Percentiles rank a stretch among this genome's conserved stretches.
Evolutionary conservation across 2,113 vertebrate genomes (phyloP).

Genomic region (Elachura formosa): DNA sequence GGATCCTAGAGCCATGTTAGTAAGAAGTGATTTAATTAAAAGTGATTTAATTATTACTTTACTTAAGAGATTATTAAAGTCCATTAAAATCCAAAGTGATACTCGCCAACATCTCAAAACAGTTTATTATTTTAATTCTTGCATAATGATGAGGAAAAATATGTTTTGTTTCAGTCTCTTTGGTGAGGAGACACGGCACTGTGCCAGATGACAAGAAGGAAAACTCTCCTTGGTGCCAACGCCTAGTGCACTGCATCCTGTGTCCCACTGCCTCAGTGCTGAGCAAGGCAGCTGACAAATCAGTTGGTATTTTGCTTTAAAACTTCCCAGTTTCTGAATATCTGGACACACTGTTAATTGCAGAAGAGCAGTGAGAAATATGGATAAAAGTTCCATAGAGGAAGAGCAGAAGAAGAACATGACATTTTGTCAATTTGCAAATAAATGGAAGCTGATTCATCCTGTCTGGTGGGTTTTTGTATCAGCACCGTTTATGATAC

Average conservation of each 20-base stretch:
- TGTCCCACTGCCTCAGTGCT: not conserved
- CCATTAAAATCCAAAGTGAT: not conserved
- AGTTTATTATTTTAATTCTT: conserved; percentile 24
- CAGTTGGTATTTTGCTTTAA: not conserved
- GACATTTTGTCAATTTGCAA: not conserved
- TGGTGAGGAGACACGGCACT: not conserved
- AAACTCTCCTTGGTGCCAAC: not conserved
- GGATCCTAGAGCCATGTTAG: not conserved
- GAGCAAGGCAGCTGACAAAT: not conserved
- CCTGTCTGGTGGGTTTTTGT: not conserved
- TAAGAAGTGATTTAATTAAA: not conserved
- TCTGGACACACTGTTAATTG: not conserved
- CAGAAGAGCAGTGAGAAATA: conserved; percentile 1
- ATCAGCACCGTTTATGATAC: not conserved
- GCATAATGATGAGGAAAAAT: not conserved
- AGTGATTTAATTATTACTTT: not conserved
- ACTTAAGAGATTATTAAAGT: not conserved
- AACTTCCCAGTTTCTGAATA: not conserved
- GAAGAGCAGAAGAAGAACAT: not conserved
- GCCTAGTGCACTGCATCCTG: not conserved
- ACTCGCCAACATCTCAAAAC: not conserved
- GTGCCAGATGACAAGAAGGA: not conserved
- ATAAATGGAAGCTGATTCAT: conserved; percentile 49
- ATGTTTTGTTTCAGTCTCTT: conserved; percentile 25
- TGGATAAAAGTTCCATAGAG: not conserved